phyloP scores from a whole-genome alignment of 2,888 invertebrate species.

The Noctua comes region DNA sequence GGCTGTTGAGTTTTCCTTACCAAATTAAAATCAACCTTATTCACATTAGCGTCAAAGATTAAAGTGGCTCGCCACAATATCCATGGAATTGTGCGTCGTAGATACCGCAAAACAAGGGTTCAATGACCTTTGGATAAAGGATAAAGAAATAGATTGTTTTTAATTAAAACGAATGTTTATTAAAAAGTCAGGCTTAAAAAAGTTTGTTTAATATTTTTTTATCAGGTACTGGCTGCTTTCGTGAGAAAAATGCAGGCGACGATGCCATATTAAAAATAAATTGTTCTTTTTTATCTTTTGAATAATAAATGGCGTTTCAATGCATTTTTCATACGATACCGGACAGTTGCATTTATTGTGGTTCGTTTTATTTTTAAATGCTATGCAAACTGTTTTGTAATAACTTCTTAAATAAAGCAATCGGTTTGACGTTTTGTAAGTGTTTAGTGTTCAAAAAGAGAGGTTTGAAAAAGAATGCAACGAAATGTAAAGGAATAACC shows the following conservation, averaged over 20 bases:
- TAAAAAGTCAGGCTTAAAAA: conserved; percentile 28
- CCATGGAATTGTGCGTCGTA: conserved; percentile 31
- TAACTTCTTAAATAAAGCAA: background rate
- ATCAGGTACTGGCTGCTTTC: conserved; percentile 17
- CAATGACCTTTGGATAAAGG: conserved; percentile 53
- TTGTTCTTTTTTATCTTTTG: conserved; percentile 4
- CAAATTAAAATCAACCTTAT: conserved; percentile 56
- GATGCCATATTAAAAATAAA: conserved; percentile 17
- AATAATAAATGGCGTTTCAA: background rate
- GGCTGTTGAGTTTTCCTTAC: conserved; percentile 57
- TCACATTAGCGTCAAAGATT: background rate
- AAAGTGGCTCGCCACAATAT: conserved; percentile 5
- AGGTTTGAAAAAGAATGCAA: background rate
- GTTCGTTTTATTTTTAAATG: background rate
- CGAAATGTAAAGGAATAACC: no score
- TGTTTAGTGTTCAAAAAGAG: no score
- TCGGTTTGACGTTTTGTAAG: background rate
- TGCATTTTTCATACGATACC: background rate
- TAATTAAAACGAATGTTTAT: conserved; percentile 45
- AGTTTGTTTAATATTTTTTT: conserved; percentile 14
- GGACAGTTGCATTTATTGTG: background rate
- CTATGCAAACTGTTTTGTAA: background rate
- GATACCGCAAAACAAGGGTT: conserved; percentile 59
- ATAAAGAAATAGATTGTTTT: conserved; percentile 40
- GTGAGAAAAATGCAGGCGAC: conserved; percentile 5